Conservation (phyloP, 2,113 vertebrate species). For the Pseudorectes ferrugineus region DNA sequence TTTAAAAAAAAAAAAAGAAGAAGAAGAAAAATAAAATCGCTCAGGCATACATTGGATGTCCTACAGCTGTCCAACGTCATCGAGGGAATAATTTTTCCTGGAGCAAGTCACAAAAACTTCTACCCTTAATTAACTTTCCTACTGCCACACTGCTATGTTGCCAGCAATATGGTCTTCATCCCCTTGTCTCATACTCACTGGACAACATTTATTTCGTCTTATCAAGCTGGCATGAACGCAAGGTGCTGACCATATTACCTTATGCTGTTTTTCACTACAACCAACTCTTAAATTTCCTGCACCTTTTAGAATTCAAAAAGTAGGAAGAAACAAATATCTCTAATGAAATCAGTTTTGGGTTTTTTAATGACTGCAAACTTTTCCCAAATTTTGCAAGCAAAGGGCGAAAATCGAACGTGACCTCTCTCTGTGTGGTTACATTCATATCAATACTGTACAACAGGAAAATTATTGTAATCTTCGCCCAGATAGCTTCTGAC, state of each 20-base stretch:
- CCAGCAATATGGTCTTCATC: neutral
- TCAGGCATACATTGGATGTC: neutral
- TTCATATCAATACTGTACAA: neutral
- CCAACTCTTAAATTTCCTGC: neutral
- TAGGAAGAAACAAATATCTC: neutral
- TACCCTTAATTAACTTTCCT: constrained; percentile 5
- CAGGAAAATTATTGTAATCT: neutral
- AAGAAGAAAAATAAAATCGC: neutral
- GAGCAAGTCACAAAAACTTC: neutral
- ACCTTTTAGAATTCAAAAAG: neutral
- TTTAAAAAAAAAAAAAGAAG: too few relatives aligned
- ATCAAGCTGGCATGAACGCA: neutral
- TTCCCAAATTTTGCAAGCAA: neutral
- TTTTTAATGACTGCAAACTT: neutral
- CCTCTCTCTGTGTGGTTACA: neutral
- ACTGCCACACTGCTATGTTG: neutral
- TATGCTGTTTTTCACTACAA: neutral
- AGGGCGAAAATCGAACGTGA: rapidly evolving
- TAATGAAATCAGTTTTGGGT: neutral
- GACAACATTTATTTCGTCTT: neutral
- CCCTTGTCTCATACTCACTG: neutral
- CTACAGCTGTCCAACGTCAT: neutral
- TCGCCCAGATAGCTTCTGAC: neutral
- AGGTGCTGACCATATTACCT: neutral
- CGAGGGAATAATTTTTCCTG: neutral